Conservation (phyloP, 2,888 invertebrate species). For the Sisyra nigra region DNA sequence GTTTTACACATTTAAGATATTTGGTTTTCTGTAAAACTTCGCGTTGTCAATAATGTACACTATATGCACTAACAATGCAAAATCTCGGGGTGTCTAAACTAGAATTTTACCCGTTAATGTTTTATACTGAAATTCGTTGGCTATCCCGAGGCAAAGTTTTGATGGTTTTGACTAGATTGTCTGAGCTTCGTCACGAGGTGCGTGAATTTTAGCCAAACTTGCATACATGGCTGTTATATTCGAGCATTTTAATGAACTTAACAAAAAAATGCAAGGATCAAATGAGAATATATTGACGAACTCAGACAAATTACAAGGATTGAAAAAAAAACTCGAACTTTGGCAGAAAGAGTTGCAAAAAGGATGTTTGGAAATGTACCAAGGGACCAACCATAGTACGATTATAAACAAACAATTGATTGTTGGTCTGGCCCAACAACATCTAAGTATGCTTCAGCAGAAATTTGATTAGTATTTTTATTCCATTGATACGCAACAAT, state of each 20-base stretch:
- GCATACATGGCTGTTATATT: slow-evolving; percentile 13
- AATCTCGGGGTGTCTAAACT: too few species aligned
- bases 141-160: too few species aligned
- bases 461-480: slow-evolving; percentile 11
- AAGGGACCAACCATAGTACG: slow-evolving; percentile 7
- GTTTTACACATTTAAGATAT: too few species aligned
- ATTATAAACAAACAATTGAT: slow-evolving; percentile 12
- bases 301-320: too few species aligned
- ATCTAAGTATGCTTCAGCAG: slow-evolving; percentile 11
- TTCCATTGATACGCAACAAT: slow-evolving; percentile 12
- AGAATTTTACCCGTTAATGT: too few species aligned
- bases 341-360: slow-evolving; percentile 8
- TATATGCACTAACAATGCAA: too few species aligned
- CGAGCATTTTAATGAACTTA: slow-evolving; percentile 6
- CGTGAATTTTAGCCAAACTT: slow-evolving; percentile 1
- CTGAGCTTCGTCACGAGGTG: too few species aligned
- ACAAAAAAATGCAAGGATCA: not conserved
- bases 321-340: too few species aligned
- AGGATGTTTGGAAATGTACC: slow-evolving; percentile 11
- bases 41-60: too few species aligned
- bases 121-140: too few species aligned
- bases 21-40: too few species aligned
- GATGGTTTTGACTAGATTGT: too few species aligned
- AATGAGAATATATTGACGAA: not conserved
- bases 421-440: slow-evolving; percentile 10